Conservation (phyloP, 1,140 invertebrate species). For the Macrobrachium rosenbergii region DNA sequence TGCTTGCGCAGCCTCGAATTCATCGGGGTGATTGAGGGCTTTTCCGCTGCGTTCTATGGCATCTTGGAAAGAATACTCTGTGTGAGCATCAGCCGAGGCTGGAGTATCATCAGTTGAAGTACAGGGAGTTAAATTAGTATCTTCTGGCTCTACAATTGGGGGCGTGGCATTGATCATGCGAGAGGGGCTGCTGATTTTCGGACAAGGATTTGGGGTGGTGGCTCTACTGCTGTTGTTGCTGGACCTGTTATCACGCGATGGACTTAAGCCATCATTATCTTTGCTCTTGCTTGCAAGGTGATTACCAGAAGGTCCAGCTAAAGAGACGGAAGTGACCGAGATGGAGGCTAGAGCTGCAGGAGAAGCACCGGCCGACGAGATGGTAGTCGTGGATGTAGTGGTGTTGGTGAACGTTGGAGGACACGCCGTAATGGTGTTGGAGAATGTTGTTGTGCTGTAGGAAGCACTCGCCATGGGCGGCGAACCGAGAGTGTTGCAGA, state of each 20-base stretch:
- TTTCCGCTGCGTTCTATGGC: neutral
- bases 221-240: neutral
- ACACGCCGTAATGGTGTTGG: neutral
- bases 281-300: neutral
- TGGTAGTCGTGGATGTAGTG: neutral
- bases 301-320: neutral
- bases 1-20: neutral
- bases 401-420: neutral
- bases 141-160: slow-evolving; percentile 23
- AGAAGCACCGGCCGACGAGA: neutral
- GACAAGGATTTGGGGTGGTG: neutral
- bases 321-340: neutral
- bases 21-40: neutral
- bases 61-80: no score
- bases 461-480: neutral
- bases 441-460: slow-evolving; percentile 13
- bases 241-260: neutral
- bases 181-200: neutral
- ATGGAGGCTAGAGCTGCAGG: neutral
- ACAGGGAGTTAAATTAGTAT: neutral
- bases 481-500: slow-evolving; percentile 11
- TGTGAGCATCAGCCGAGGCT: neutral
- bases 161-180: neutral
- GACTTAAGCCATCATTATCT: neutral
- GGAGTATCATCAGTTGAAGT: neutral